Conservation (phyloP, 2,113 vertebrate genomes). For the Xiphorhynchus elegans region DNA sequence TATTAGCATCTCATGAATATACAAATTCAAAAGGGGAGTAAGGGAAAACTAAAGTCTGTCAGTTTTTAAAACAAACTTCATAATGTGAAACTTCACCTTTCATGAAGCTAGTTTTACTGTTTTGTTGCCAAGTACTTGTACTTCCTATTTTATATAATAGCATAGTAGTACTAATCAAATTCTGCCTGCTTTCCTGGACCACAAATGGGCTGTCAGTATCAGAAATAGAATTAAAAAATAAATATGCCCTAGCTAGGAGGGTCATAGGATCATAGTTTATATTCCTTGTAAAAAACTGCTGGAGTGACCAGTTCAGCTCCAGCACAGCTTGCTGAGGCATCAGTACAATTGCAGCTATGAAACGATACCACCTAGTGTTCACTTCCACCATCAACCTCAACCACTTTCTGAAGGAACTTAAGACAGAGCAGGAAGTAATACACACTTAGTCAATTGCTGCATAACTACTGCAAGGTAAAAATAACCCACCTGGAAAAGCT, state of each 20-base stretch:
- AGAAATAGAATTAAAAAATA: neutral
- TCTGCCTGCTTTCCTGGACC: neutral
- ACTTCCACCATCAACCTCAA: neutral
- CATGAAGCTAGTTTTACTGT: neutral
- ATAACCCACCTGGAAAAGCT: neutral
- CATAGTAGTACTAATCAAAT: neutral
- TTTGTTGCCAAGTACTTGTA: neutral
- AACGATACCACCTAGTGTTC: constrained; percentile 57
- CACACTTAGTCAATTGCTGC: neutral
- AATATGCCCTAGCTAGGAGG: neutral
- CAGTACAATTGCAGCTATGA: neutral
- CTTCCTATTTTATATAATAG: neutral
- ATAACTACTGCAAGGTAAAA: neutral
- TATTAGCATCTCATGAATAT: neutral
- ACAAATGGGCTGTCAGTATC: neutral
- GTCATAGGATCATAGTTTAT: neutral
- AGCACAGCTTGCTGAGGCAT: neutral
- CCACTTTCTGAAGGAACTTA: neutral
- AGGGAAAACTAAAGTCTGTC: neutral
- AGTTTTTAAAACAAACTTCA: neutral
- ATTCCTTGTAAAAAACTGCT: neutral
- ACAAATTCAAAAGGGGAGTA: neutral
- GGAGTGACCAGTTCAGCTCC: neutral
- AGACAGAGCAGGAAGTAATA: neutral
- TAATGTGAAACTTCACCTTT: neutral